phyloP scores from a whole-genome alignment of 2,888 invertebrate genomes.

The Poecilus cupreus region DNA sequence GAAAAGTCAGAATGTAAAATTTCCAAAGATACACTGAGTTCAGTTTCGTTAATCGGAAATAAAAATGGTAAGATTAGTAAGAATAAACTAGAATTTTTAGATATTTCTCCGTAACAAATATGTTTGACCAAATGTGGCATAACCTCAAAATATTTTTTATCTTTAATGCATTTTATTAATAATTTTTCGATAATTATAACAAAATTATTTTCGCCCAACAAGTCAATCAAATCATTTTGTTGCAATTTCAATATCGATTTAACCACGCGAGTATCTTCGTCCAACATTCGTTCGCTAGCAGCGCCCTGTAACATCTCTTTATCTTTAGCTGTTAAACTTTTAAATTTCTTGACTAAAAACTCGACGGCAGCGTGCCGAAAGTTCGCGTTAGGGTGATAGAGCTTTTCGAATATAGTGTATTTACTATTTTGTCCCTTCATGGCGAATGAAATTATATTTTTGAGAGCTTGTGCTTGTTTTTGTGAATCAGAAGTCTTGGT shows the following conservation, averaged over 20 bases:
- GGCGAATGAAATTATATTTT: slow-evolving; percentile 43
- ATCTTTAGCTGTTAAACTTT: slow-evolving; percentile 74
- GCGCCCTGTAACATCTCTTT: slow-evolving; percentile 79
- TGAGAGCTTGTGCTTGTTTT: slow-evolving; percentile 60
- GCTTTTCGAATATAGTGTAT: slow-evolving; percentile 75
- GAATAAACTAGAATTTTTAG: slow-evolving; percentile 77
- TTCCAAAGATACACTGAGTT: slow-evolving; percentile 71
- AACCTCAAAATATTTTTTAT: slow-evolving; percentile 72
- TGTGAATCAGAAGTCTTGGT: slow-evolving; percentile 63
- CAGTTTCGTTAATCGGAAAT: slow-evolving; percentile 74
- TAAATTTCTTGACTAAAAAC: slow-evolving; percentile 77
- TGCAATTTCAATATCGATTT: slow-evolving; percentile 74
- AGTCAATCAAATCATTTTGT: slow-evolving; percentile 69
- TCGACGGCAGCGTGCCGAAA: slow-evolving; percentile 81
- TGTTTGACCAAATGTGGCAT: slow-evolving; percentile 72
- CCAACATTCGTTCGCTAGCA: slow-evolving; percentile 79
- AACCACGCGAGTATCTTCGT: slow-evolving; percentile 80
- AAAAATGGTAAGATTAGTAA: slow-evolving; percentile 78
- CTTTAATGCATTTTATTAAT: slow-evolving; percentile 71
- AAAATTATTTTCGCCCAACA: slow-evolving; percentile 73
- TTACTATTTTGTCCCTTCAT: slow-evolving; percentile 62
- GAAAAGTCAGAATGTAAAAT: slow-evolving; percentile 72
- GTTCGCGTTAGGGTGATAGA: slow-evolving; percentile 82
- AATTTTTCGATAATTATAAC: slow-evolving; percentile 75
- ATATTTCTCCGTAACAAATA: slow-evolving; percentile 73